Base-by-base conservation (phyloP, 2,888 invertebrate genomes). In the Drosophila greeni region DNA sequence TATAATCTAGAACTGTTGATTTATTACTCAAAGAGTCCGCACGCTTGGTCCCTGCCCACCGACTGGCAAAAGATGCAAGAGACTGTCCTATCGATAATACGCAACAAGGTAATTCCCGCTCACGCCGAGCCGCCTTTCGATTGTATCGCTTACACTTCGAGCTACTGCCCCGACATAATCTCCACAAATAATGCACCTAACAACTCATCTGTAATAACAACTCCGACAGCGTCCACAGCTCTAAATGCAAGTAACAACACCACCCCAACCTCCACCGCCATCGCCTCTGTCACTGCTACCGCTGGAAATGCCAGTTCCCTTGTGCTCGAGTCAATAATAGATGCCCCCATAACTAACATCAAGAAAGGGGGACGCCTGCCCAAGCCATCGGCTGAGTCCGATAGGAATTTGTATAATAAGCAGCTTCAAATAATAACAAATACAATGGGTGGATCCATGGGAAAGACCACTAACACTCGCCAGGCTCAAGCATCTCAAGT, bases 61-160 rank as follows among this genome's bases (percentile, higher is more conserved):
- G 88, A 88, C 40, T 88, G 88, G 88, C 75, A 81, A 34, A 86
- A 85, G 70, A 89, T 89, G 59, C 73, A 85, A 67, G 87, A 88
- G 64, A 86, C 82, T 66, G 79, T 81, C 66, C 89, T 88, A 72
- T 79, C 86, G 71, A 87, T 89, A 73, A 69, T 89, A 67, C 88
- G 88, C 75, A 89, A 88, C 80, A 89, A 89, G 89, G 89, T 89
- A 89, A 89, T 73, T 74, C 71, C 60, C 33, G 45, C 62, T 48
- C 23, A 65, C 59, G 79, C 74, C 42, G 45, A 39, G 45, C 51
- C 58, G 37, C 43, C 60, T 45, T 45, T 40, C 12, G 37, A 54
- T 18, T 33, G 26, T 56, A 56, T 37, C 31, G 58, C 71, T 55
- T 62, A 55, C 49, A 31, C 56, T 39, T 47, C 76, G 71, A 71